These are phyloP conservation scores for Jordanella pulchra DNA, from an alignment of 2,797 vertebrate genomes.

Conservation along the genomic window DNA sequence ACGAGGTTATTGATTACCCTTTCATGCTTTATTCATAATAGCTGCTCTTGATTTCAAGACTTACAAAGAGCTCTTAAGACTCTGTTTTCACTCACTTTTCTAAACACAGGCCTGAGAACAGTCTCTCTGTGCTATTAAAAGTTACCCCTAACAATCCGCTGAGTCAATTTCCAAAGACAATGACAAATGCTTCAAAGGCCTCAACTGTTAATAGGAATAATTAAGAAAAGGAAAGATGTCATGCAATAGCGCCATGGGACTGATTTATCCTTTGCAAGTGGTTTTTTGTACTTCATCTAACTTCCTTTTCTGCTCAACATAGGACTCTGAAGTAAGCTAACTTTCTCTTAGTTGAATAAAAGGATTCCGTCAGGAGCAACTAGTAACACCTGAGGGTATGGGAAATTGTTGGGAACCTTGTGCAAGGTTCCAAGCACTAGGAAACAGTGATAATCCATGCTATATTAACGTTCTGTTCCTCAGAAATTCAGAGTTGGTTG, in stretches of 20 bases:
- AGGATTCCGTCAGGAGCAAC: slow-evolving; percentile 52
- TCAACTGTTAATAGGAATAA: slow-evolving; percentile 70
- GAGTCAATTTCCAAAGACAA: slow-evolving; percentile 69
- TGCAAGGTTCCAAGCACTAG: slow-evolving; percentile 45
- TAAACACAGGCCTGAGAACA: slow-evolving; percentile 20
- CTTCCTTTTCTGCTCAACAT: slow-evolving; percentile 34
- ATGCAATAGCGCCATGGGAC: slow-evolving; percentile 33
- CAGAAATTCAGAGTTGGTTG: slow-evolving; percentile 18
- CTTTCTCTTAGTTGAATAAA: slow-evolving; percentile 66
- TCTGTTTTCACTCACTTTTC: slow-evolving; percentile 13
- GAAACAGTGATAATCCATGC: slow-evolving; percentile 60
- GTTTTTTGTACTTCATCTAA: slow-evolving; percentile 33
- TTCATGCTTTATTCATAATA: slow-evolving; percentile 30
- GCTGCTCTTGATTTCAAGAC: slow-evolving; percentile 31
- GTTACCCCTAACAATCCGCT: slow-evolving; percentile 57
- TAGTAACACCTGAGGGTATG: slow-evolving; percentile 49
- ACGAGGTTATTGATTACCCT: slow-evolving; percentile 29
- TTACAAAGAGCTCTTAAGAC: slow-evolving; percentile 10
- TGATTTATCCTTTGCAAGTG: slow-evolving; percentile 65
- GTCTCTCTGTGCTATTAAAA: slow-evolving; percentile 44
- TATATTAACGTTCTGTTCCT: slow-evolving; percentile 47
- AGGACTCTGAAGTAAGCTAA: slow-evolving; percentile 41
- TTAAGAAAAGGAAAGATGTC: slow-evolving; percentile 72
- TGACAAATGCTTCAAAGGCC: slow-evolving; percentile 68
- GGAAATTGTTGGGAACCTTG: slow-evolving; percentile 59